Evolutionary conservation across 2,888 invertebrate species (phyloP).

Genomic region (Mamestra brassicae): DNA sequence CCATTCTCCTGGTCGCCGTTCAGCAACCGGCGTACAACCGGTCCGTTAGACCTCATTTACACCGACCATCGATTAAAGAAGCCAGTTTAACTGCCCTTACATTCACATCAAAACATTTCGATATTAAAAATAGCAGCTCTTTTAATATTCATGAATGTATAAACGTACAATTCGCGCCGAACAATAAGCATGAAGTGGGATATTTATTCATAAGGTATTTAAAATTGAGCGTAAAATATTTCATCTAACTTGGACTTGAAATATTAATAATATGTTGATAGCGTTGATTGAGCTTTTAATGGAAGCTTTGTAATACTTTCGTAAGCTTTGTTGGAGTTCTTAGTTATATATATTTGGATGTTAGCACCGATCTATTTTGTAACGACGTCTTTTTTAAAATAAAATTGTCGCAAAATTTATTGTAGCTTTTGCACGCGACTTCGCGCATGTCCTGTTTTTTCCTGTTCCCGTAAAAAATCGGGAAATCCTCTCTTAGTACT

Average conservation of each 20-base stretch:
- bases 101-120: slow-evolving; percentile 6
- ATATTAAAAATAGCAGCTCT: slow-evolving; percentile 3
- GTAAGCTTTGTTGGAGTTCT: slow-evolving; percentile 14
- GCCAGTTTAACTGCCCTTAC: slow-evolving; percentile 23
- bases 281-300: slow-evolving; percentile 45
- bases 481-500: too few relatives aligned
- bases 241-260: slow-evolving; percentile 56
- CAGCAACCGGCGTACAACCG: slow-evolving; percentile 67
- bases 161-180: slow-evolving; percentile 27
- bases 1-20: slow-evolving; percentile 70
- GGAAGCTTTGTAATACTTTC: slow-evolving; percentile 19
- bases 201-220: slow-evolving; percentile 46
- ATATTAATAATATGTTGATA: slow-evolving; percentile 56
- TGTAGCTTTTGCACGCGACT: too few relatives aligned
- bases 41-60: slow-evolving; percentile 68
- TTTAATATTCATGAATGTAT: slow-evolving; percentile 45
- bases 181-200: slow-evolving; percentile 47
- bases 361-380: background rate
- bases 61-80: slow-evolving; percentile 55
- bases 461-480: too few relatives aligned
- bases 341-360: slow-evolving; percentile 2
- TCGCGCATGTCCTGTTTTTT: too few relatives aligned
- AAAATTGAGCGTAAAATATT: slow-evolving; percentile 40
- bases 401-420: too few relatives aligned
- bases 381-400: background rate